phyloP scores from a whole-genome alignment of 2,797 vertebrate genomes.

The Halcyon smyrnensis region DNA sequence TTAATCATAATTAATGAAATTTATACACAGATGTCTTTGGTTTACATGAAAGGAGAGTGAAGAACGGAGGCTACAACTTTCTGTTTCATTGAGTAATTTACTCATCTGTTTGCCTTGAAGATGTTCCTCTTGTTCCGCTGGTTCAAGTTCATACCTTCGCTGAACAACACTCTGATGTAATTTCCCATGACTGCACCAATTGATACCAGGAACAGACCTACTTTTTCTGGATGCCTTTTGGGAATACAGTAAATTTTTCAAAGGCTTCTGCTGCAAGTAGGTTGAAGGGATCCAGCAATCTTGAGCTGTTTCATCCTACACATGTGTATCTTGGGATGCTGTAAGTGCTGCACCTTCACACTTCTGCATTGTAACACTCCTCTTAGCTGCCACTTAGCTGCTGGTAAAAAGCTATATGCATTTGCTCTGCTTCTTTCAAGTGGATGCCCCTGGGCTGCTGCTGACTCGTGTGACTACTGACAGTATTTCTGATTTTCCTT shows the following conservation, averaged over 20 bases:
- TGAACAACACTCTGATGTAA: background rate
- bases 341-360: background rate
- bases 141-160: background rate
- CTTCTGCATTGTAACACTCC: fast-evolving
- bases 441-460: background rate
- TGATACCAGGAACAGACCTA: background rate
- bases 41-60: background rate
- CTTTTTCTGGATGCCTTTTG: background rate
- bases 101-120: background rate
- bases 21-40: background rate
- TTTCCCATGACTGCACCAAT: background rate
- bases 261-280: background rate
- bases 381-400: background rate
- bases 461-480: background rate
- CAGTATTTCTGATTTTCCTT: background rate
- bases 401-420: background rate
- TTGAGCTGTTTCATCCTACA: background rate
- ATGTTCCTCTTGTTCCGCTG: background rate
- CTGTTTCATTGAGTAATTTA: constrained; percentile 13
- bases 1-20: background rate
- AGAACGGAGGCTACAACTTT: background rate
- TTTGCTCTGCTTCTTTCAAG: background rate
- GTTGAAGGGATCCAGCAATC: background rate
- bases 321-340: background rate
- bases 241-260: background rate